Base-by-base conservation (phyloP, 1,140 invertebrate species). In the Lepidurus apus region DNA sequence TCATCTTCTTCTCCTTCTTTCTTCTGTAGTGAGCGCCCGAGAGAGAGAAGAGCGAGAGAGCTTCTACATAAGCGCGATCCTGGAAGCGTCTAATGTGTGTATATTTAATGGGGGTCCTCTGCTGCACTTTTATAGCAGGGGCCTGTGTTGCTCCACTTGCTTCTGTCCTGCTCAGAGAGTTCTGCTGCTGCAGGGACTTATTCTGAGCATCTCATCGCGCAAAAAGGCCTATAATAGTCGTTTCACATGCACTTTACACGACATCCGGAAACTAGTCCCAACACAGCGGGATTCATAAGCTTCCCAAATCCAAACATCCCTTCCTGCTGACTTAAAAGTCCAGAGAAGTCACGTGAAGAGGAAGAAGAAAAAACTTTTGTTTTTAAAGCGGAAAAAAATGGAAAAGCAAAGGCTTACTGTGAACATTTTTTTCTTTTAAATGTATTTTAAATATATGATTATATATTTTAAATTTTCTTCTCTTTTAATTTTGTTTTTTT, bases 71-170 rank as follows among this genome's bases (percentile, higher is more conserved):
- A 9, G 6, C 9, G 6, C 21, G 53, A 17, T 17, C 7, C 53
- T 65, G 53, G 53, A 65, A 65, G 17, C 53, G 53, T 65, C 53
- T 65, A 65, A 65, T 65, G 53, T 65, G 53, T 65, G n/a, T 65
- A 65, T 65, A 65, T 65, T n/a, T 65, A 65, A 65, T 65, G 53
- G 53, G 34, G 45, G 53, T 65, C 53, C 53, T 65, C 53, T 65
- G 53, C 53, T 65, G 21, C 10, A 17, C 53, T 9, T 65, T 65
- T 65, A 65, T 65, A 65, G 53, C 45, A 47, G 45, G 45, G 45
- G 45, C 53, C 53, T 65, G 9, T 65, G 53, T 65, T 65, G 53
- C 53, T 9, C 53, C 53, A 65, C 53, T 65, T 65, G 53, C 53
- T 65, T 47, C 45, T 47, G 45, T 47, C 45, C 45, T 65, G 53